Evolutionary conservation across 2,113 vertebrate genomes (phyloP).

Genomic region (Aphyosemion australe): DNA sequence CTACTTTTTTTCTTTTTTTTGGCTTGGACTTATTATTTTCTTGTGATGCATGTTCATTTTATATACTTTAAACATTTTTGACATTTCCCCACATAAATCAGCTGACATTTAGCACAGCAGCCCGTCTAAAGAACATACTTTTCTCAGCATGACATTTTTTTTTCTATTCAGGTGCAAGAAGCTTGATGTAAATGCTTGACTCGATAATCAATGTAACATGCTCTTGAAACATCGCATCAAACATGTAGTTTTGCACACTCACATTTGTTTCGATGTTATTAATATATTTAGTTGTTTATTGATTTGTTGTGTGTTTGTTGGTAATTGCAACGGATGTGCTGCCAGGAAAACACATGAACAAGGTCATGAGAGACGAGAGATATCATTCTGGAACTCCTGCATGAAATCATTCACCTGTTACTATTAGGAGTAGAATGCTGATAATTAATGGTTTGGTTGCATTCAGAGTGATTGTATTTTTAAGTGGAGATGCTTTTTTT

Average conservation of each 20-base stretch:
- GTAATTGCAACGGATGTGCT: slow-evolving; percentile 8
- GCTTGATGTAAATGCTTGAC: background rate
- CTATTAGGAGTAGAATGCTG: background rate
- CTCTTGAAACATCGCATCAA: slow-evolving; percentile 20
- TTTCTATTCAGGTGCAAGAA: slow-evolving; percentile 13
- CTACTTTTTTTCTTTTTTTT: too few relatives aligned
- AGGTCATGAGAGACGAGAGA: slow-evolving; percentile 31
- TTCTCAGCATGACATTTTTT: background rate
- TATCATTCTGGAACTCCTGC: background rate
- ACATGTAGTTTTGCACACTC: slow-evolving; percentile 6
- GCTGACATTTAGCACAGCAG: background rate
- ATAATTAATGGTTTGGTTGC: slow-evolving; percentile 1
- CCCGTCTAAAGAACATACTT: too few relatives aligned
- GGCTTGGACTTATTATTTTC: too few relatives aligned
- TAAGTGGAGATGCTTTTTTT: too few relatives aligned
- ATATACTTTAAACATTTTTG: too few relatives aligned
- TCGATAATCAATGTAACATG: slow-evolving; percentile 22
- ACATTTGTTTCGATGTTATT: background rate
- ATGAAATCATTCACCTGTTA: background rate
- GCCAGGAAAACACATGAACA: slow-evolving; percentile 26
- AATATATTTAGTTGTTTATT: background rate
- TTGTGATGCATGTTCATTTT: too few relatives aligned
- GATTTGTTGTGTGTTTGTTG: background rate
- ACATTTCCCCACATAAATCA: too few relatives aligned
- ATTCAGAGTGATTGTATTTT: slow-evolving; percentile 1